Conservation (phyloP, 2,888 invertebrate genomes). For the Troilus luridus region DNA sequence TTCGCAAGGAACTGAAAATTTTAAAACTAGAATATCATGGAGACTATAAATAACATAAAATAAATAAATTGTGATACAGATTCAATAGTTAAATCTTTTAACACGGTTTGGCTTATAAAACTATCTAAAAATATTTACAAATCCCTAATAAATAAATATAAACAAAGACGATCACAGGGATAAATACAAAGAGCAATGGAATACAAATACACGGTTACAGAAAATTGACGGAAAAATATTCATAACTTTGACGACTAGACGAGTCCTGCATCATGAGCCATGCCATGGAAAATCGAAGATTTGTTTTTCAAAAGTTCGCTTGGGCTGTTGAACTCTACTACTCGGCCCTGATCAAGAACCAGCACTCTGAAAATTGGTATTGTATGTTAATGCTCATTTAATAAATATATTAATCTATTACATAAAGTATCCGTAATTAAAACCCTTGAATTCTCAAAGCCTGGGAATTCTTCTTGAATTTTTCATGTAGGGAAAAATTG, state of each 20-base stretch:
- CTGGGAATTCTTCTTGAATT: too few relatives aligned
- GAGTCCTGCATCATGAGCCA: constrained; percentile 89
- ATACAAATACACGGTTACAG: background rate
- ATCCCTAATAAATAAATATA: constrained; percentile 19
- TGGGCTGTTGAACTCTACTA: constrained; percentile 85
- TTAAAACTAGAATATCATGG: background rate
- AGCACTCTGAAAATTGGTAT: constrained; percentile 75
- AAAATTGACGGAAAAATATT: background rate
- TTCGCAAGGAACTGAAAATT: background rate
- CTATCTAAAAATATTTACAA: background rate
- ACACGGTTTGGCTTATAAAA: background rate
- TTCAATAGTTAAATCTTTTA: background rate
- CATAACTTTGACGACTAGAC: constrained; percentile 66
- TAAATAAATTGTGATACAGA: background rate
- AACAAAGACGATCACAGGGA: background rate
- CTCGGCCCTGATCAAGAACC: constrained; percentile 83
- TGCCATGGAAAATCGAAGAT: constrained; percentile 81
- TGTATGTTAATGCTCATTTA: too few relatives aligned
- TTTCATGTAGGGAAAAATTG: too few relatives aligned
- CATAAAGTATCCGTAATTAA: too few relatives aligned
- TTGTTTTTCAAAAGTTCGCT: constrained; percentile 77
- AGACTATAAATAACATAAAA: background rate
- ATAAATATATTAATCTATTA: too few relatives aligned
- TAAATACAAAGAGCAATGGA: background rate
- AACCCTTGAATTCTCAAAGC: too few relatives aligned